Base-by-base conservation (phyloP, 2,888 invertebrate species). In the Drosophila monieri region DNA sequence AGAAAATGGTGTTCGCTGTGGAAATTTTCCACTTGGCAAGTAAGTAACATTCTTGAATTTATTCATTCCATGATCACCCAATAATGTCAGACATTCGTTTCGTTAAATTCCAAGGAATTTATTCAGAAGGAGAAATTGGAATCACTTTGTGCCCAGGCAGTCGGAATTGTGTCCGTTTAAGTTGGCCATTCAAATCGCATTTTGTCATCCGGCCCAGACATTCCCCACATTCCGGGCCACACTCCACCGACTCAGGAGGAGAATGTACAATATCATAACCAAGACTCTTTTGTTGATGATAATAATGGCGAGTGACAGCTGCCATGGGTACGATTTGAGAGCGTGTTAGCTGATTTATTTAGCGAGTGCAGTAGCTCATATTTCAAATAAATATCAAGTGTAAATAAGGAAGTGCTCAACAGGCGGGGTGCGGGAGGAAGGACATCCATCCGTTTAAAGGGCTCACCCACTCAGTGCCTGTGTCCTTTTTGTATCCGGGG, bases 331-430 rank as follows among this genome's bases (percentile, higher is more conserved):
- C 48, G 52, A 59, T 53, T 62, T 52, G 18, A 47, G 43, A 51
- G 57, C 43, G 25, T 52, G 47, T 30, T 44, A 41, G 55, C 49
- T 71, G 83, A 78, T 78, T 78, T 76, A 72, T 78, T 37, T 57
- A 41, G 39, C 15, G 55, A 67, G 56, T 59, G 67, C 65, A 43
- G 64, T 51, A 65, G 65, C 65, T 76, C 72, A 85, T 79, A 78
- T 71, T 67, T 85, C 68, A 79, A 59, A 69, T 66, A 65, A 79
- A 74, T 72, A 60, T 54, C 61, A 68, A 60, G 54, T 61, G 77
- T 59, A 76, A 77, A 68, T 61, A 67, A 47, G 53, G 67, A 57
- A 59, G 43, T 46, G 68, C 49, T 64, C 47, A 60, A 39, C 68
- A 60, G 68, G 60, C 49, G 5, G 15, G 8, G 30, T n/a, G 6